Evolutionary conservation across 2,113 vertebrate species (phyloP).

Genomic region (Chaenocephalus aceratus): DNA sequence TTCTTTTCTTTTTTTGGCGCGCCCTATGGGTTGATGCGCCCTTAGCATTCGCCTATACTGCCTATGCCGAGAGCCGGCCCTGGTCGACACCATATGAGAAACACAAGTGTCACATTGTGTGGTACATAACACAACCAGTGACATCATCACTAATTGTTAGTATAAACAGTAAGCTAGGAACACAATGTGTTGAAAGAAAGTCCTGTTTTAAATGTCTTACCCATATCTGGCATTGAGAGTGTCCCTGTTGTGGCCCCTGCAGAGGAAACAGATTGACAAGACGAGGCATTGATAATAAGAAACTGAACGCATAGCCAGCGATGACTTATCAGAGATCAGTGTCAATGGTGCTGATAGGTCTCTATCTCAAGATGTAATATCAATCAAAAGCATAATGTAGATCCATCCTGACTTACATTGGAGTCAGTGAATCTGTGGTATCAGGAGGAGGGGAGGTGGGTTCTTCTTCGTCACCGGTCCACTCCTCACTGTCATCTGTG

Average conservation of each 20-base stretch:
- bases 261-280: conserved; percentile 21
- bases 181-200: neutral
- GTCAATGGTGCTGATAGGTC: neutral
- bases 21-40: too few species aligned
- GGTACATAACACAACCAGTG: neutral
- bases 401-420: conserved; percentile 55
- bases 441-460: conserved; percentile 19
- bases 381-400: neutral
- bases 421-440: neutral
- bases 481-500: conserved; percentile 87
- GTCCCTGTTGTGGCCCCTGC: conserved; percentile 64
- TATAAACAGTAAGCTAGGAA: too few species aligned
- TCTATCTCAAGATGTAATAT: neutral
- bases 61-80: too few species aligned
- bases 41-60: too few species aligned
- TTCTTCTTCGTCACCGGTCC: conserved; percentile 87
- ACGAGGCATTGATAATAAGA: neutral
- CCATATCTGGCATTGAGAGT: conserved; percentile 69
- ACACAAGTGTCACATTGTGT: neutral
- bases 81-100: neutral
- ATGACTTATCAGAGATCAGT: neutral
- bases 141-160: neutral
- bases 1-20: too few species aligned
- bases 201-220: conserved; percentile 49
- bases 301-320: neutral